A percentile compares a stretch with the other conserved stretches of the same genome.
Evolutionary conservation across 92 coral and sea anemone genomes (phyloP).

Genomic region (Palythoa caribaeorum): DNA sequence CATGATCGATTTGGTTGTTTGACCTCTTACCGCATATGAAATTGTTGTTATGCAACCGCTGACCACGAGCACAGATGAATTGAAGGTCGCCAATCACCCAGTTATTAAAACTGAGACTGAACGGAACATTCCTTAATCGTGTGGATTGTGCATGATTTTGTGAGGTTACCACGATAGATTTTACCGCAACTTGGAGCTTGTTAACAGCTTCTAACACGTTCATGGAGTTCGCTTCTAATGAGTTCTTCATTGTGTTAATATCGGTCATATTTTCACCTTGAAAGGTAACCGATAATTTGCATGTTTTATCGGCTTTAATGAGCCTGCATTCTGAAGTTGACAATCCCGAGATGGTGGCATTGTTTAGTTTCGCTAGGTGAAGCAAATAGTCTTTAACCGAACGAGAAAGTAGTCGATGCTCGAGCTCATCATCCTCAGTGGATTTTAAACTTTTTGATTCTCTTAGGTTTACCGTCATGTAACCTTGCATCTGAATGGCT

Average conservation of each 20-base stretch:
- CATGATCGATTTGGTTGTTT: background rate
- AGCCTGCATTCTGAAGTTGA: conserved; percentile 30
- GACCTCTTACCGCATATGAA: conserved; percentile 77
- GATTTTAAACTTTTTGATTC: background rate
- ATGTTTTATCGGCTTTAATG: conserved; percentile 27
- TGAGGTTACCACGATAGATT: conserved; percentile 61
- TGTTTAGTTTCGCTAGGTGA: conserved; percentile 53
- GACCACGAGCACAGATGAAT: conserved; percentile 62
- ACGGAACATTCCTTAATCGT: conserved; percentile 8
- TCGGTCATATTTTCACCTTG: conserved; percentile 62
- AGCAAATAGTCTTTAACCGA: conserved; percentile 32
- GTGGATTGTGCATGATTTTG: conserved; percentile 39
- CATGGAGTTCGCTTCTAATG: conserved; percentile 55
- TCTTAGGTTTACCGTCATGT: conserved; percentile 27
- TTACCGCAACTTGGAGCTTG: conserved; percentile 53
- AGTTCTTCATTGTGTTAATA: conserved; percentile 34
- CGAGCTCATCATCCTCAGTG: conserved; percentile 8
- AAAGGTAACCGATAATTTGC: conserved; percentile 58
- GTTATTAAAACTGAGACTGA: conserved; percentile 54
- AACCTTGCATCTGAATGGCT: conserved; percentile 25
- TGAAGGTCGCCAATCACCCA: conserved; percentile 56
- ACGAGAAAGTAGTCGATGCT: background rate
- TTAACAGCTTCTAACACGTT: conserved; percentile 66
- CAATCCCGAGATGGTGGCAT: conserved; percentile 45
- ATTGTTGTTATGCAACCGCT: conserved; percentile 44